Conservation (phyloP, 2,888 invertebrate species). For the Xestia c-nigrum region DNA sequence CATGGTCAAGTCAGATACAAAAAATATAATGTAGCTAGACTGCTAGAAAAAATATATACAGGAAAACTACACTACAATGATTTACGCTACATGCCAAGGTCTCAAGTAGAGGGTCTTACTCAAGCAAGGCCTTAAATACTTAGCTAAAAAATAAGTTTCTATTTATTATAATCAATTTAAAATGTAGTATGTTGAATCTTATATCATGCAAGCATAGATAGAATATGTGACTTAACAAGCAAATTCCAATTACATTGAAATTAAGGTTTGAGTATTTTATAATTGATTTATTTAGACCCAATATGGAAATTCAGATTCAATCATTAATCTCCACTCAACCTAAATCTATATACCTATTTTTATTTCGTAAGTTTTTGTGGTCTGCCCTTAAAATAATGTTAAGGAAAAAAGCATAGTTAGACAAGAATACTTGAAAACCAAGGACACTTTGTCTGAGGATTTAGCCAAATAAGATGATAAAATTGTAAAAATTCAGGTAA, state of each 20-base stretch:
- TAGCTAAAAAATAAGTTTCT: neutral
- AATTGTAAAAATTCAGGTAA: neutral
- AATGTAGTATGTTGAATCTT: neutral
- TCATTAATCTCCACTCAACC: neutral
- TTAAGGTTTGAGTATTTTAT: neutral
- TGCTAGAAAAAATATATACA: neutral
- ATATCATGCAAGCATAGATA: neutral
- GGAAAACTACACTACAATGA: constrained; percentile 22
- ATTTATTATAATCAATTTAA: neutral
- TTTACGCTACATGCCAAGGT: constrained; percentile 12
- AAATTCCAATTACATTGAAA: neutral
- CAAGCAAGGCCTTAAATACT: neutral
- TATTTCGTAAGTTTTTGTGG: neutral
- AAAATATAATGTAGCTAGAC: neutral
- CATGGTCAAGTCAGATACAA: neutral
- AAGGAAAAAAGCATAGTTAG: neutral
- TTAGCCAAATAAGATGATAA: neutral
- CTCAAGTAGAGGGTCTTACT: constrained; percentile 18
- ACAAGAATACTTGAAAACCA: neutral
- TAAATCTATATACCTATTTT: no score
- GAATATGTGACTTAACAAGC: neutral
- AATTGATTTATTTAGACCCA: neutral
- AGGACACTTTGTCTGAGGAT: neutral
- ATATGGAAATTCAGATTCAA: neutral
- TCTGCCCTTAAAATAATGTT: neutral